Evolutionary conservation across 2,113 vertebrate genomes (phyloP).

Genomic region (Platysteira castanea): DNA sequence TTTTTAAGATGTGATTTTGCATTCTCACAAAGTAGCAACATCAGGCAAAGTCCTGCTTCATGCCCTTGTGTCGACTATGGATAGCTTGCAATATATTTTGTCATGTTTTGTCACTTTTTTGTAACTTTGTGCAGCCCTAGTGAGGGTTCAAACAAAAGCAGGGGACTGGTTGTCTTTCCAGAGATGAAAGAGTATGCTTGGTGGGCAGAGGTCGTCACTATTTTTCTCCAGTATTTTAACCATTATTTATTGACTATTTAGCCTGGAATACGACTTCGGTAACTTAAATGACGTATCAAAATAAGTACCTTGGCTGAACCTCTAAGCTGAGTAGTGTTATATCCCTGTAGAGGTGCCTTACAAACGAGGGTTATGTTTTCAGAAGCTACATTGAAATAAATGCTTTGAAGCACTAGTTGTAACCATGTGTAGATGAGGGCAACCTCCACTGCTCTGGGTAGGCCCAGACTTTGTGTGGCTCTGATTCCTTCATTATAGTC

Average conservation of each 20-base stretch:
- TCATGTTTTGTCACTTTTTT: not conserved
- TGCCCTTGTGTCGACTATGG: not conserved
- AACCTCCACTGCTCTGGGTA: not conserved
- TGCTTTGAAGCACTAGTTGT: not conserved
- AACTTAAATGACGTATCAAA: not conserved
- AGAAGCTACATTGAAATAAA: not conserved
- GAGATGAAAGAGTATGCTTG: not conserved
- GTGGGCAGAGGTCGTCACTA: not conserved
- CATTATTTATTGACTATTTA: not conserved
- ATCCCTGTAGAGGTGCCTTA: not conserved
- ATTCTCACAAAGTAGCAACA: not conserved
- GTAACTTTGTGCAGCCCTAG: not conserved
- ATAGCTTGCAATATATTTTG: not conserved
- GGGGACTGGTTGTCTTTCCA: not conserved
- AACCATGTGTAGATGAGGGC: not conserved
- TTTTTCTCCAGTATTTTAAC: not conserved
- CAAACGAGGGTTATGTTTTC: not conserved
- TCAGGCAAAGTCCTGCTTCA: not conserved
- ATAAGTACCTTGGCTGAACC: not conserved
- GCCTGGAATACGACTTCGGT: not conserved
- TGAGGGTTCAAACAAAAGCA: not conserved
- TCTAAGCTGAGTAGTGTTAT: not conserved
- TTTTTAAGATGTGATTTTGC: not conserved
- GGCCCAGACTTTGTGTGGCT: not conserved
- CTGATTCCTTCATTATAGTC: not conserved